Evolutionary conservation across 2,113 vertebrate genomes (phyloP).

Genomic region (Actenoides hombroni): DNA sequence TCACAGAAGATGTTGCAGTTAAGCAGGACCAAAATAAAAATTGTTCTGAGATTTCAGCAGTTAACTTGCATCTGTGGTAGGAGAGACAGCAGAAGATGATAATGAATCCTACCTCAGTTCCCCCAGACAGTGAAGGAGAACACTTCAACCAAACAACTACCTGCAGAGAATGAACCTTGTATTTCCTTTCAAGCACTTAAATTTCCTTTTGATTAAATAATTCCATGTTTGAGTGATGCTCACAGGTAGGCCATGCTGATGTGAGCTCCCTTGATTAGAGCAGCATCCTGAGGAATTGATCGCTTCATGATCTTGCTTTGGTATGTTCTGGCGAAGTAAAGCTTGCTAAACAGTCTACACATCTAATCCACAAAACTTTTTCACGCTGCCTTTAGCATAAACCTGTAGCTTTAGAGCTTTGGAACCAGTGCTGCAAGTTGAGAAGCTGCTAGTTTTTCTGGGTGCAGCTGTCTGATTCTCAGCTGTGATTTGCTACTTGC

Average conservation of each 20-base stretch:
- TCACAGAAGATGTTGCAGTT: background rate
- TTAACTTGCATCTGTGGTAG: background rate
- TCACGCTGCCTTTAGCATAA: background rate
- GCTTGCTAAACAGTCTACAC: background rate
- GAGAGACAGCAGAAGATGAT: background rate
- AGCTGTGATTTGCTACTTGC: background rate
- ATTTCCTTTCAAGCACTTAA: constrained; percentile 15
- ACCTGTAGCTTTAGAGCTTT: background rate
- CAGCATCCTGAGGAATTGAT: constrained; percentile 1
- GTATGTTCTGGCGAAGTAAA: background rate
- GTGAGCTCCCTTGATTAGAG: background rate
- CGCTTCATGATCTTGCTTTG: background rate
- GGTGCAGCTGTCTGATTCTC: background rate
- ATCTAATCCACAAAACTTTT: background rate
- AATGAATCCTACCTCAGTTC: background rate
- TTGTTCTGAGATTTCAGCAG: background rate
- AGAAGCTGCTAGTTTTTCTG: background rate
- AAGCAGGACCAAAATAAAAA: background rate
- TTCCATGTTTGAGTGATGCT: constrained; percentile 13
- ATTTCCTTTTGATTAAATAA: constrained; percentile 44
- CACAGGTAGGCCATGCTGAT: background rate
- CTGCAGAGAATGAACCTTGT: constrained; percentile 1
- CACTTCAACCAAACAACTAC: background rate
- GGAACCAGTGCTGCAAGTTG: background rate
- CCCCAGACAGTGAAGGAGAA: background rate